Evolutionary conservation across 2,797 vertebrate species (phyloP), one percentile per base, ranked within the genome.

Genomic region (Margarornis squamiger): DNA sequence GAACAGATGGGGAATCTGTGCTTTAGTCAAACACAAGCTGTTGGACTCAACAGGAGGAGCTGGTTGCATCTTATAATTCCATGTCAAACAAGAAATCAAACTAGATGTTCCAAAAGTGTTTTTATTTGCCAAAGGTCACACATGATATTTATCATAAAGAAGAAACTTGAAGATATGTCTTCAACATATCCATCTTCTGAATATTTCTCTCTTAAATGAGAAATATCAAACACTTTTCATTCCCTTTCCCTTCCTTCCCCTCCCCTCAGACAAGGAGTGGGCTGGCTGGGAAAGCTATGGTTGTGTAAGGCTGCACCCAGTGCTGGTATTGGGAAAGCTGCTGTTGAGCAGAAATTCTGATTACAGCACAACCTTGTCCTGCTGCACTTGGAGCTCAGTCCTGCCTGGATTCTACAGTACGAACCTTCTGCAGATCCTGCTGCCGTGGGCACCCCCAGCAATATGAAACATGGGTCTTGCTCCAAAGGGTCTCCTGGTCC

Each of bases 1-100:
- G 90, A 95, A 76, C 93, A 94, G 95, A 97, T 92, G 96, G 96
- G 90, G 86, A 81, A 85, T 95, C 71, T 87, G 86, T 84, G 83
- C 88, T 74, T 73, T 82, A 95, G 83, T 87, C 88, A 95, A 95
- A 93, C 88, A 95, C 95, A 93, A 94, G 86, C 93, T 97, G 95
- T 90, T 59, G 76, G 66, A 76, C 52, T 90, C 80, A 79, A 81
- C 90, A 87, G 92, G 83, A 92, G 51, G 59, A 95, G 70, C 58
- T 84, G 86, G 88, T 93, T 55, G n/a, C 59, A 76, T 30, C 27
- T 66, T 86, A 34, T 45, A 86, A 86, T 84, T 90, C 95, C 30
- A 51, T 70, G 86, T 95, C 90, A 93, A 78, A 71, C 86, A 73
- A 76, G 83, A 92, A 92, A 84, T 80, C 70, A 92, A 80, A 75